Base-by-base conservation (phyloP, 2,888 invertebrate genomes). In the Zootermopsis nevadensis region DNA sequence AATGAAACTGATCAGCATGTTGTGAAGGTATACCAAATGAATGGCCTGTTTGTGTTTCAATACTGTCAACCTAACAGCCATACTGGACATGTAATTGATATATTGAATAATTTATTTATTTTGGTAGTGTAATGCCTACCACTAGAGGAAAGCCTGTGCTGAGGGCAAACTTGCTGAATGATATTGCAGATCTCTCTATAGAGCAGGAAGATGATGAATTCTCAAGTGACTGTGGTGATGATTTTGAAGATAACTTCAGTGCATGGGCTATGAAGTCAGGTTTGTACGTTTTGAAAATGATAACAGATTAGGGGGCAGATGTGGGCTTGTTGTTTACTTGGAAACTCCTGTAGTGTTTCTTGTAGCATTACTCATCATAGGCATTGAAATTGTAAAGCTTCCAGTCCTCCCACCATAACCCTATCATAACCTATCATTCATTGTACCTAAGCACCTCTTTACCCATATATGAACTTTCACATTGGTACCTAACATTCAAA, bases 231-330 rank as follows among this genome's bases (percentile, higher is more conserved):
- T 67, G 85, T 33, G 85, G 85, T 42, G 86, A 87, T 83, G 85
- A 84, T 31, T 84, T 84, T 38, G 82, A 82, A 31, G 85, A 85
- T 72, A 83, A 86, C 48, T 84, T 85, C 67, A 83, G 86, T 67
- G 86, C 87, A 76, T 81, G 55, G 48, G 27, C 1, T 72, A 24
- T 48, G 27, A 81, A 81, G 12, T 53, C 72, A 81, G 74, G 81
- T 81, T 53, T 42, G 81, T 81, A 15, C 30, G 31, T 24, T 27
- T 33, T 38, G 33, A 8, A 8, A 24, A n/a, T 74, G 22, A 19
- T 31, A 35, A n/a, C 31, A 72, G 8, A 35, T 24, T 33, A 3
- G 12, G 42, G n/a, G 42, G 15, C 42, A 42, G 42, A 42, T 1
- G 42, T 42, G 15, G 42, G 8, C 15, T 42, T 42, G 42, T 42